Conservation (phyloP, 2,797 vertebrate species). For the Sebastolobus alascanus region DNA sequence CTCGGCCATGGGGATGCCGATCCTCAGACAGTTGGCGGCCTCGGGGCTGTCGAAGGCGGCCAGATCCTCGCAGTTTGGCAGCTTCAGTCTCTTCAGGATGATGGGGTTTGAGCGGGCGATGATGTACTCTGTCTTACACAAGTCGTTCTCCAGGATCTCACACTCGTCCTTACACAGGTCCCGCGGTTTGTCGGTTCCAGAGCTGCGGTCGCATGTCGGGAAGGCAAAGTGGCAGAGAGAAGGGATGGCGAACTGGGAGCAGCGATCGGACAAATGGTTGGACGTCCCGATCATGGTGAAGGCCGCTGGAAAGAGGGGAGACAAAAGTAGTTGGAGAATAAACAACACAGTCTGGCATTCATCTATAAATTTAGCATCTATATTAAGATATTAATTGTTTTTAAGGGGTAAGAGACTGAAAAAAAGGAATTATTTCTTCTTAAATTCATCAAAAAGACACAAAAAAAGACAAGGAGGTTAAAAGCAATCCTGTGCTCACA, state of each 20-base stretch:
- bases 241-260: slow-evolving; percentile 98
- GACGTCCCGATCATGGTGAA: slow-evolving; percentile 99
- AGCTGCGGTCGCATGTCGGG: slow-evolving; percentile 94
- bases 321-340: not conserved
- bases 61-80: slow-evolving; percentile 98
- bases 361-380: not conserved
- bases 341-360: not conserved
- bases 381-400: not conserved
- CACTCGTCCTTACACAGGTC: slow-evolving; percentile 98
- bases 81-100: slow-evolving; percentile 95
- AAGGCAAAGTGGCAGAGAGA: slow-evolving; percentile 99
- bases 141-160: slow-evolving; percentile 97
- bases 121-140: slow-evolving; percentile 98
- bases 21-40: slow-evolving; percentile 93
- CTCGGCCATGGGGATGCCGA: slow-evolving; percentile 97
- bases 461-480: not conserved
- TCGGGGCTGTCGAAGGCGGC: slow-evolving; percentile 92
- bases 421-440: not conserved
- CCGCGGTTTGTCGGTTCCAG: slow-evolving; percentile 89
- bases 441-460: not conserved
- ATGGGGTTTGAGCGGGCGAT: slow-evolving; percentile 97
- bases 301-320: slow-evolving; percentile 86
- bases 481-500: not conserved
- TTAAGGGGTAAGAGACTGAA: not conserved
- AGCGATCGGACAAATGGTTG: slow-evolving; percentile 96